Evolutionary conservation across 2,797 vertebrate genomes (phyloP).

Genomic region (Cercopithecus petaurista): DNA sequence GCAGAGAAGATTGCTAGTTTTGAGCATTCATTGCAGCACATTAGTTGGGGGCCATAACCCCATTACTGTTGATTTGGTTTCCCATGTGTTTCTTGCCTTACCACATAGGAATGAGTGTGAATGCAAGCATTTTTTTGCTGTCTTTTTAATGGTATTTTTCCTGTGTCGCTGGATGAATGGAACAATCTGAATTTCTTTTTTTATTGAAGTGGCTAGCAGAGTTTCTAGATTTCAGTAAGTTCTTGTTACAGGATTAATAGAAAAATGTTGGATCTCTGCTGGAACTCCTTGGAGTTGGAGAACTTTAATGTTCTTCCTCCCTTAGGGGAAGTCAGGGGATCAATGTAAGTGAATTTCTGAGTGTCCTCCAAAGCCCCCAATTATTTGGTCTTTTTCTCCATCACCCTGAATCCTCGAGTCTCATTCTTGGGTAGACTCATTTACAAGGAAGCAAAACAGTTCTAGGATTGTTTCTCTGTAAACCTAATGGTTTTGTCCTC

Average conservation of each 20-base stretch:
- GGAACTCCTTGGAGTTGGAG: neutral
- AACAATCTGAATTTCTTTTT: neutral
- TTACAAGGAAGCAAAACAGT: neutral
- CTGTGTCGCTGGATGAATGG: neutral
- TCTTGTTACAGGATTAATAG: neutral
- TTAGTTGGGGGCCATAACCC: neutral
- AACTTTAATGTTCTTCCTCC: neutral
- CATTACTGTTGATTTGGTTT: neutral
- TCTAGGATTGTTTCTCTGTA: neutral
- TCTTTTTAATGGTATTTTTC: neutral
- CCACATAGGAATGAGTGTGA: neutral
- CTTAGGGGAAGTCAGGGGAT: neutral
- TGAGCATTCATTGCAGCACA: neutral
- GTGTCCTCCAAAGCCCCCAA: neutral
- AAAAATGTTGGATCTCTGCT: neutral
- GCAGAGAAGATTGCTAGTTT: neutral
- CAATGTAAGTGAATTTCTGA: neutral
- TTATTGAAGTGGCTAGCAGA: neutral
- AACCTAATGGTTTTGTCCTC: neutral
- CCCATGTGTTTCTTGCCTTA: neutral
- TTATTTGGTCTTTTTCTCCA: neutral
- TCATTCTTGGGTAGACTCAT: neutral
- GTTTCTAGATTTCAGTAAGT: neutral
- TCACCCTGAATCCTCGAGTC: neutral
- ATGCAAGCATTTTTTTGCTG: constrained; percentile 23